Conservation (phyloP, 1,140 invertebrate genomes). For the Metopolophium dirhodum region DNA sequence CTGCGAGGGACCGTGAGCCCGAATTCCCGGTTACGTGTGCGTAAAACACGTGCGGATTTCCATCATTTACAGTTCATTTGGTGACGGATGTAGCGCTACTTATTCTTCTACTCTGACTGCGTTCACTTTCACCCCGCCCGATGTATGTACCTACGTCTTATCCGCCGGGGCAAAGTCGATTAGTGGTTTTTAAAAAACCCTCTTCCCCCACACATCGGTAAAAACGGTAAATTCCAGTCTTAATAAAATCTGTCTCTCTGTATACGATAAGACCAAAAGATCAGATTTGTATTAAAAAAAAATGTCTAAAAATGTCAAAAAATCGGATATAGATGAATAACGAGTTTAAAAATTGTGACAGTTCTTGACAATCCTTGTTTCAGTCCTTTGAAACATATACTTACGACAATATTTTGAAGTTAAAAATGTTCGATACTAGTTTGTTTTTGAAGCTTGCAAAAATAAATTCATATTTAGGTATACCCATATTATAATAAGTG, state of each 20-base stretch:
- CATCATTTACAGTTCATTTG: constrained; percentile 51
- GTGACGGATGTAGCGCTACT: constrained; percentile 12
- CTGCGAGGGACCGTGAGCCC: background rate
- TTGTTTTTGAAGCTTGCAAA: background rate
- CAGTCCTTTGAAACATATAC: background rate
- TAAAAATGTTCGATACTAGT: background rate
- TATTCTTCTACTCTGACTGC: background rate
- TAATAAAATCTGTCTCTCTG: background rate
- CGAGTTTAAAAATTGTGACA: background rate
- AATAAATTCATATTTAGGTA: background rate
- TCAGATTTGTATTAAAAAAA: background rate
- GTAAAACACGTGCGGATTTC: constrained; percentile 22
- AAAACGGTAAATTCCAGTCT: background rate
- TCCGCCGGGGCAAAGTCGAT: background rate
- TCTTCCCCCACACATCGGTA: background rate
- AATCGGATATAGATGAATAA: background rate
- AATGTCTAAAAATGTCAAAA: background rate
- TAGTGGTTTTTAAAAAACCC: background rate
- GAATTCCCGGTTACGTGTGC: background rate
- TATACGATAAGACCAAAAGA: background rate
- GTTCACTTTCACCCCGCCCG: background rate
- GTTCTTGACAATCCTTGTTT: background rate
- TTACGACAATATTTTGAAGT: background rate
- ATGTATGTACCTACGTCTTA: background rate
- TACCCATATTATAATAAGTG: background rate